Conservation (phyloP, 1,140 invertebrate genomes). For the Lepidurus arcticus region DNA sequence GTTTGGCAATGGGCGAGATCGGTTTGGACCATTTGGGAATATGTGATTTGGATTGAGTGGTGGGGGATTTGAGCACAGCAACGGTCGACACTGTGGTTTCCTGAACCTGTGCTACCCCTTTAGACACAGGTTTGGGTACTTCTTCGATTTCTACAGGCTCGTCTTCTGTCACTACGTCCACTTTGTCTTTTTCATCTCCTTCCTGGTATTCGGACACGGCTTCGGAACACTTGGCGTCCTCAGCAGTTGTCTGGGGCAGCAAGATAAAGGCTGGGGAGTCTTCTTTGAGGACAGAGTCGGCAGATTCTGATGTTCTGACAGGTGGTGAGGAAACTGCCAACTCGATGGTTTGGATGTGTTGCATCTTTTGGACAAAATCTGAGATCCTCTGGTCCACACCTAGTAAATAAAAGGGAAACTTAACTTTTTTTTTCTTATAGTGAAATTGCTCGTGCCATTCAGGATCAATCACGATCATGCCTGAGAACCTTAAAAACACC, state of each 20-base stretch:
- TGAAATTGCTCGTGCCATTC: background rate
- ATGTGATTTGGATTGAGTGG: background rate
- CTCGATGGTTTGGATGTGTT: background rate
- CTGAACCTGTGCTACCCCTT: background rate
- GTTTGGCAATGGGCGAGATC: constrained; percentile 27
- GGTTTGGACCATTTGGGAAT: background rate
- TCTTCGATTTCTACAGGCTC: background rate
- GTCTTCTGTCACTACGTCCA: constrained; percentile 3
- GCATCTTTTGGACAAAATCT: constrained; percentile 1
- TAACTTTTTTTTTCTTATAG: background rate
- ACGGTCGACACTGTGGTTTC: background rate
- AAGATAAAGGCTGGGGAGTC: background rate
- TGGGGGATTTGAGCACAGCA: background rate
- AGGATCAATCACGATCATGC: background rate
- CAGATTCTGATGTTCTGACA: background rate
- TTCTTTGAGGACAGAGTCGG: background rate
- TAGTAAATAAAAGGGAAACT: background rate
- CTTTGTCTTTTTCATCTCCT: constrained; percentile 18
- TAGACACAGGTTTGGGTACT: background rate
- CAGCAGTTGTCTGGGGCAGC: background rate
- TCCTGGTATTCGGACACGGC: background rate
- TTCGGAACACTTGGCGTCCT: background rate
- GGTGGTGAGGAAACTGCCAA: background rate
- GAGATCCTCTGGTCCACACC: constrained; percentile 1
- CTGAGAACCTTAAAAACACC: background rate